Evolutionary conservation across 2,888 invertebrate species (phyloP), one percentile per base, ranked within the genome.

Genomic region (Drosophila eohydei): DNA sequence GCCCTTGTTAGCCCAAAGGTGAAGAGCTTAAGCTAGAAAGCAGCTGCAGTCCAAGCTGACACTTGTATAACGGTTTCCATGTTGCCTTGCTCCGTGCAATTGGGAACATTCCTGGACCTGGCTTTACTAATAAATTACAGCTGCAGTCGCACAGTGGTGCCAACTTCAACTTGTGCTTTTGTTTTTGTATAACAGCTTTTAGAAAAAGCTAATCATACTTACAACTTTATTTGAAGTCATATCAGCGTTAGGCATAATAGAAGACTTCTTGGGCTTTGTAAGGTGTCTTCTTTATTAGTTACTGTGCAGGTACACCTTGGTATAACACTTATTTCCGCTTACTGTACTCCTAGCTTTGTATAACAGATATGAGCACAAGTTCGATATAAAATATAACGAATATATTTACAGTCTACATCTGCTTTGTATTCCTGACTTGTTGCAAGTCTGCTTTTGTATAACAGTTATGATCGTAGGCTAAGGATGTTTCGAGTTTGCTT

Each of bases 51-150:
- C 56, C 64, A 56, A 32, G 48, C 9, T 26, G 7, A 0, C 21
- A 51, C 8, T 16, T 51, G 51, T 51, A 32, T 51, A 14, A 40
- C 38, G 38, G 38, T 28, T 38, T 14, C n/a, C 54, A 30, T 8
- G 4, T 38, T 8, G 36, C n/a, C 21, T 1, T 14, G 8, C n/a
- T 32, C 21, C 21, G 21, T 21, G 50, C 32, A 26, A 32, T 21
- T 12, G 21, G 3, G 5, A 50, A 32, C 32, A 32, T 16, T n/a
- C 4, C 2, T 1, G 9, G 30, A 16, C 5, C 12, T 16, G 21
- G 6, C 2, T 51, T 48, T 30, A n/a, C 26, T 14, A 9, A 11
- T 21, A 21, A 43, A 43, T 43, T 21, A 4, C 21, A 43, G 26
- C 16, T 26, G 44, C 21, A 26, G 12, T 21, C 28, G 14, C 2